Percentiles rank a stretch among this genome's conserved stretches.
These are phyloP conservation scores for Gasterosteus nipponicus DNA, from an alignment of 2,113 vertebrate species.

Conservation along the genomic window DNA sequence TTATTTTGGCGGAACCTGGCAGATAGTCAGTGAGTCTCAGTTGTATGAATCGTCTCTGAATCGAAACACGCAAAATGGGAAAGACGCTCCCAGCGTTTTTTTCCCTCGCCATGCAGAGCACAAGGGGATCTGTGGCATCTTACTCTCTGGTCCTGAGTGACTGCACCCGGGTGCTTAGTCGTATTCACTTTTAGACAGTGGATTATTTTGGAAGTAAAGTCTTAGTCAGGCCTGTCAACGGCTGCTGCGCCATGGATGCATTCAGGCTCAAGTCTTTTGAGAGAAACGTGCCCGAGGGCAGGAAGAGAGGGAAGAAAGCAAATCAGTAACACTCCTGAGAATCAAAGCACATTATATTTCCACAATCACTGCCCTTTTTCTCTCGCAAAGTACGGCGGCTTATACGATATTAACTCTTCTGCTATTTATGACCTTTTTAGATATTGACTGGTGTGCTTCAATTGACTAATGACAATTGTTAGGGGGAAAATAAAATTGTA, in stretches of 20 bases:
- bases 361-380: conserved; percentile 20
- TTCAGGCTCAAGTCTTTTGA: conserved; percentile 58
- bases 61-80: conserved; percentile 29
- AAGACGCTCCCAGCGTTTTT: conserved; percentile 19
- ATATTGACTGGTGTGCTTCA: conserved; percentile 39
- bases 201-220: conserved; percentile 69
- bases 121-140: conserved; percentile 54
- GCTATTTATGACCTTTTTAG: conserved; percentile 57
- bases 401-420: conserved; percentile 37
- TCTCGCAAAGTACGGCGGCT: conserved; percentile 24
- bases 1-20: conserved; percentile 11
- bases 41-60: conserved; percentile 13
- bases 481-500: too few species aligned
- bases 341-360: conserved; percentile 60
- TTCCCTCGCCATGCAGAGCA: conserved; percentile 2
- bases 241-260: conserved; percentile 53
- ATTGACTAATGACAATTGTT: conserved; percentile 25
- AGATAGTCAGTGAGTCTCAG: conserved; percentile 30
- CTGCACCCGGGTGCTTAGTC: conserved; percentile 45
- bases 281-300: conserved; percentile 57
- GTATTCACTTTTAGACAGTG: conserved; percentile 55
- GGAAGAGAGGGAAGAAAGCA: conserved; percentile 62
- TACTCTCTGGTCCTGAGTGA: conserved; percentile 47
- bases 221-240: conserved; percentile 59
- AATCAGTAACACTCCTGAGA: conserved; percentile 53